Percentiles rank a stretch among this genome's conserved stretches.
Conservation (phyloP, 2,113 vertebrate species). For the Peucedramus taeniatus region DNA sequence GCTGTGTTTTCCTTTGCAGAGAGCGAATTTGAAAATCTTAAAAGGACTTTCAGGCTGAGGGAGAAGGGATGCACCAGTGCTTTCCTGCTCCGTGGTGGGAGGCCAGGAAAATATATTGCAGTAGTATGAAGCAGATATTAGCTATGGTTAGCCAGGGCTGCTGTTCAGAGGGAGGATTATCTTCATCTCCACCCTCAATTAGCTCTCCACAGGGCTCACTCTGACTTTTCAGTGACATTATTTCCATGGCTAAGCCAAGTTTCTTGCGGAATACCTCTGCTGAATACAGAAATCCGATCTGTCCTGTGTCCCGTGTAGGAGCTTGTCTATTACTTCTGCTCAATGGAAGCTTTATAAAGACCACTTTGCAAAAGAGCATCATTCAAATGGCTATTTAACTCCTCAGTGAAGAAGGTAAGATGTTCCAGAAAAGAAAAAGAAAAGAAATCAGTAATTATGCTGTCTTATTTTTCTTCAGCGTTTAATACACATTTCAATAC, state of each 20-base stretch:
- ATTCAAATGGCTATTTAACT: conserved; percentile 17
- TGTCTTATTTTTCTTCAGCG: not conserved
- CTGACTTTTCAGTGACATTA: conserved; percentile 15
- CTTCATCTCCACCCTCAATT: conserved; percentile 10
- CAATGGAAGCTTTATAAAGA: not conserved
- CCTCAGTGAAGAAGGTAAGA: not conserved
- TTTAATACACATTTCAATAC: conserved; percentile 33
- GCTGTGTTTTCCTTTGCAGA: not conserved
- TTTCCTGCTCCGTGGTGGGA: not conserved
- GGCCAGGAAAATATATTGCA: fast-evolving
- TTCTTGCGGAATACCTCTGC: not conserved
- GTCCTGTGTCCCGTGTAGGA: not conserved
- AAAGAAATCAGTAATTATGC: conserved; percentile 36
- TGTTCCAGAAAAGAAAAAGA: not conserved
- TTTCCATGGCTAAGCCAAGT: not conserved
- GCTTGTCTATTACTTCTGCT: not conserved
- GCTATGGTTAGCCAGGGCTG: not conserved
- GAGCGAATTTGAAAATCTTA: not conserved
- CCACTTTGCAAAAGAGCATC: not conserved
- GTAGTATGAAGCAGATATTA: not conserved
- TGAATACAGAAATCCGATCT: not conserved
- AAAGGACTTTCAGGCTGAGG: not conserved
- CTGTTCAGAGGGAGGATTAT: not conserved
- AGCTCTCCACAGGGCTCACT: not conserved
- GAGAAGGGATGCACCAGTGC: not conserved